These are phyloP conservation scores for Astreopora myriophthalma DNA, from an alignment of 64 coral and sea anemone genomes.

Conservation along the genomic window DNA sequence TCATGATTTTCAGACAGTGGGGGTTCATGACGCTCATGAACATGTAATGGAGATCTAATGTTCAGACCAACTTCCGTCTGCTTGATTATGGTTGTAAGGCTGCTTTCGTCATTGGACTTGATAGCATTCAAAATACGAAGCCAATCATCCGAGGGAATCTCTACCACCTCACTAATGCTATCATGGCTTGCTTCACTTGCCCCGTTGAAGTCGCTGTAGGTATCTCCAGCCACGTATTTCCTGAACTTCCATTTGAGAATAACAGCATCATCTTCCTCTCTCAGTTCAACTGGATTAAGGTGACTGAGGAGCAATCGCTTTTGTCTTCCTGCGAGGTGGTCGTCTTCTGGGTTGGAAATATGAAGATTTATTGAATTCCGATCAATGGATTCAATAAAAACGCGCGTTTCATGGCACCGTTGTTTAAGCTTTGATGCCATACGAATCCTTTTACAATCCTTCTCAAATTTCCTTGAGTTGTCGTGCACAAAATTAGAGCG, in stretches of 20 bases:
- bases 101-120: not conserved
- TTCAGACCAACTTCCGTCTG: not conserved
- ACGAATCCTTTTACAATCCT: conserved; percentile 67
- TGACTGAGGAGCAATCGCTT: conserved; percentile 32
- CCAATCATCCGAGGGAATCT: conserved; percentile 32
- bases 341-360: conserved; percentile 32
- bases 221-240: conserved; percentile 22
- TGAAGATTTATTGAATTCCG: conserved; percentile 56
- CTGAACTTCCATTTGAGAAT: conserved; percentile 24
- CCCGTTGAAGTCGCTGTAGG: not conserved
- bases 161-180: not conserved
- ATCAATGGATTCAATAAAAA: conserved; percentile 63
- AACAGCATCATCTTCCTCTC: not conserved
- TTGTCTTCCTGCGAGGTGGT: conserved; percentile 52
- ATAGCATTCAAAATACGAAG: not conserved
- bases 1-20: not conserved
- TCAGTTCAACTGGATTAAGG: conserved; percentile 37
- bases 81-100: not conserved
- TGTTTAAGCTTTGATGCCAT: conserved; percentile 59
- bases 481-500: conserved; percentile 66
- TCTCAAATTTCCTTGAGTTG: conserved; percentile 73
- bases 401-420: conserved; percentile 11
- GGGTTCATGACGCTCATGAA: not conserved
- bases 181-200: no score
- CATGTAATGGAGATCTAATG: not conserved